Conservation (phyloP, 2,888 invertebrate genomes). For the Drosophila lutescens region DNA sequence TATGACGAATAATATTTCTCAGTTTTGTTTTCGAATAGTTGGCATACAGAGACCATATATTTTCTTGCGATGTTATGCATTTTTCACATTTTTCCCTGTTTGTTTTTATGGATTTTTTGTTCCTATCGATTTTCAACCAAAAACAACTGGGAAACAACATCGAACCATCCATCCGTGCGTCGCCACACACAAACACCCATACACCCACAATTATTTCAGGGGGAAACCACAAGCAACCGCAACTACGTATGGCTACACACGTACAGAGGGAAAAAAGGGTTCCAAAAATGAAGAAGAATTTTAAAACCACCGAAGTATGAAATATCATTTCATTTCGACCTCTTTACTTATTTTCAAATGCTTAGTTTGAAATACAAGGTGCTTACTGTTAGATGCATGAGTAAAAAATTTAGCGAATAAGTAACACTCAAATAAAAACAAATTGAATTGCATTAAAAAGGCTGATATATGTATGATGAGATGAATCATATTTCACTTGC, state of each 20-base stretch:
- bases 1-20: no score
- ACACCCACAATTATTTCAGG: constrained; percentile 48
- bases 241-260: constrained; percentile 42
- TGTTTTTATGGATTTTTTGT: constrained; percentile 63
- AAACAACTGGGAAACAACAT: constrained; percentile 51
- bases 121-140: constrained; percentile 78
- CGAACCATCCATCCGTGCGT: constrained; percentile 45
- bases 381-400: no score
- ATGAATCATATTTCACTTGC: no score
- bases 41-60: neutral
- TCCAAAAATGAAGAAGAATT: neutral
- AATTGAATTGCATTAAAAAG: no score
- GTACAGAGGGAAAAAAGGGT: constrained; percentile 15
- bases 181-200: constrained; percentile 29
- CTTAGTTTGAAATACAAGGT: no score
- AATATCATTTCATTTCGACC: neutral
- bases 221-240: constrained; percentile 57
- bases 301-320: no score
- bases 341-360: no score
- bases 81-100: constrained; percentile 4
- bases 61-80: constrained; percentile 7
- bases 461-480: no score
- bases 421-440: no score
- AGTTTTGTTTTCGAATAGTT: no score
- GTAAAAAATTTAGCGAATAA: no score